Evolutionary conservation across 2,113 vertebrate genomes (phyloP), one percentile per base, ranked within the genome.

Genomic region (Megaptera novaeangliae): DNA sequence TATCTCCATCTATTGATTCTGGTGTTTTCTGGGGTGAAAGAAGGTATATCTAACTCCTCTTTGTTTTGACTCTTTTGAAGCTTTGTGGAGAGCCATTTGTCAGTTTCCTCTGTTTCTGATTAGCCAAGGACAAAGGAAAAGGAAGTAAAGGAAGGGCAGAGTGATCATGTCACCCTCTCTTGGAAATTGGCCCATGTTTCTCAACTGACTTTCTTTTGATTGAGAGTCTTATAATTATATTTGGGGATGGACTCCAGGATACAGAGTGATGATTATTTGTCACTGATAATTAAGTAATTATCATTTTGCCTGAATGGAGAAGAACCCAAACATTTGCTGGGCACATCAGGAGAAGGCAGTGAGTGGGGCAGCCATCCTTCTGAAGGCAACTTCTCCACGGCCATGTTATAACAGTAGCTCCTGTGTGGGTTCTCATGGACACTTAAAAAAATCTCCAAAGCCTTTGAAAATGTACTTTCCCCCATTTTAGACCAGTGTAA

Each of bases 361-460:
- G 2, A 4, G 4, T 3, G 5, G 31, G 34, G 14, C 18, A 34
- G 49, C 5, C 12, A 11, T 64, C 27, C 23, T 34, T 20, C 23
- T 18, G 11, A 34, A 10, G 36, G 1, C 0, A 6, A 11, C 5
- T 20, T 88, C 41, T 69, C 39, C 17, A 10, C 34, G 15, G 11
- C 9, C 13, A 0, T 5, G 1, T 34, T 34, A 31, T 1, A 21
- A 78, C 0, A 20, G 6, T 3, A 13, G 9, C 3, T 49, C 8
- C 2, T 11, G 27, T 0, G 7, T 0, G 0, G 6, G 17, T 89
- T 49, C 64, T 85, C n/a, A 5, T 5, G 46, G 29, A 12, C n/a
- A 13, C 14, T 49, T 61, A 0, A 6, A 18, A 80, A 75, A 31
- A 2, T 63, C 15, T 74, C 31, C 4, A 52, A 66, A 72, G 14